Evolutionary conservation across 2,888 invertebrate species (phyloP).

Genomic region (Blera fallax): DNA sequence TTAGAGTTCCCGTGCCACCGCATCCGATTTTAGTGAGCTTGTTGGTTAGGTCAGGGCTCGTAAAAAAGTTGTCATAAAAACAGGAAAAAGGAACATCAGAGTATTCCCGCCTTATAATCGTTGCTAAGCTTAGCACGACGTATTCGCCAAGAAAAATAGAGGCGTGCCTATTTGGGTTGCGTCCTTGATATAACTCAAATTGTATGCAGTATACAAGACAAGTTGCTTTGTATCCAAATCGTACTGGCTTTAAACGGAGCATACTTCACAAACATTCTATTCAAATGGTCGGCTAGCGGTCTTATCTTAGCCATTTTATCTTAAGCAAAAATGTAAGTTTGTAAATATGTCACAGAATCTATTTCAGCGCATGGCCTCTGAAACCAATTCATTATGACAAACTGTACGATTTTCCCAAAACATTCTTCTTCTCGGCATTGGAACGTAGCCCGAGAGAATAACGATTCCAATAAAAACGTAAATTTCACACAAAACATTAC

Average conservation of each 20-base stretch:
- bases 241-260: background rate
- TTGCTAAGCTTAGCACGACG: background rate
- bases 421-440: no score
- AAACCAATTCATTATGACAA: no score
- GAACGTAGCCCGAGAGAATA: no score
- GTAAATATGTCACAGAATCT: background rate
- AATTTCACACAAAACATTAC: no score
- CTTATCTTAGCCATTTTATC: slow-evolving; percentile 33
- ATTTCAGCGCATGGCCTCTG: background rate
- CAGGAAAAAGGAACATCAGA: background rate
- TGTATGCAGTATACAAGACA: background rate
- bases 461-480: no score
- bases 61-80: background rate
- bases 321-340: background rate
- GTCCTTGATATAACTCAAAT: background rate
- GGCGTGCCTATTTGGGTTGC: background rate
- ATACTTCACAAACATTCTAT: background rate
- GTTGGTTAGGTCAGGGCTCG: background rate
- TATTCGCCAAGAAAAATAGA: background rate
- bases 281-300: background rate
- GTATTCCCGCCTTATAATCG: background rate
- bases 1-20: background rate
- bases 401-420: no score
- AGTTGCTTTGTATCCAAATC: background rate
- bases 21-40: background rate